Conservation (phyloP, 1,140 invertebrate species). For the Zaprionus taronus region DNA sequence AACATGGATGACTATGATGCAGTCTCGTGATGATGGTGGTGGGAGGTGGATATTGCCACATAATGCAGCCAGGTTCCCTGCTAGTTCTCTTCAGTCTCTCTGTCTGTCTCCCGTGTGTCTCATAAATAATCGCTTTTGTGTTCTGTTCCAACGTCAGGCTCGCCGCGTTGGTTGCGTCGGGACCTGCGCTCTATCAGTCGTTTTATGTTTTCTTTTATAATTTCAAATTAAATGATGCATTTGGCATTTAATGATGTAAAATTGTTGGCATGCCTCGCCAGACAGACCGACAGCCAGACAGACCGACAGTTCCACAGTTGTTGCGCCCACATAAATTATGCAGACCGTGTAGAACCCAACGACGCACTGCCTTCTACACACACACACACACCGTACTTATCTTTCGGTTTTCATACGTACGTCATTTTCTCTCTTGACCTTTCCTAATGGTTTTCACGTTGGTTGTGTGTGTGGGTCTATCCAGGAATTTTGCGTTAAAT, state of each 20-base stretch:
- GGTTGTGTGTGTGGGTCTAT: constrained; percentile 12
- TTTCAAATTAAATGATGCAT: constrained; percentile 82
- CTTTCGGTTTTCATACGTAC: not conserved
- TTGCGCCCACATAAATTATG: constrained; percentile 63
- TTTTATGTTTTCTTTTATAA: constrained; percentile 69
- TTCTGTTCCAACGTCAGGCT: constrained; percentile 21
- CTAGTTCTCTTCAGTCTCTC: constrained; percentile 6
- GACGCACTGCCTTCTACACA: not conserved
- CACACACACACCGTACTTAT: not conserved
- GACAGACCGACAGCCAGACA: not conserved
- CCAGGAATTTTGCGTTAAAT: constrained; percentile 31
- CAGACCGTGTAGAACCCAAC: constrained; percentile 25
- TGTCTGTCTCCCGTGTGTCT: constrained; percentile 12
- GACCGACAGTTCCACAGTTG: not conserved
- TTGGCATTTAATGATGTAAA: constrained; percentile 78
- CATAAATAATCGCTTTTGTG: constrained; percentile 80
- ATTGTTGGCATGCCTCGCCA: constrained; percentile 54
- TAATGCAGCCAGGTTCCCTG: constrained; percentile 23
- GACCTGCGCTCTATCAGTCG: constrained; percentile 22
- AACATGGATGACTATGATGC: constrained; percentile 33
- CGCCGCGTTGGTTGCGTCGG: not conserved
- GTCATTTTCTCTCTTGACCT: constrained; percentile 53
- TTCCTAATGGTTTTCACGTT: constrained; percentile 63
- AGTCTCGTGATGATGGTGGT: not conserved
- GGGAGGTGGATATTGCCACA: not conserved